Base-by-base conservation (phyloP, 2,888 invertebrate genomes). In the Lacanobia wlatinum region DNA sequence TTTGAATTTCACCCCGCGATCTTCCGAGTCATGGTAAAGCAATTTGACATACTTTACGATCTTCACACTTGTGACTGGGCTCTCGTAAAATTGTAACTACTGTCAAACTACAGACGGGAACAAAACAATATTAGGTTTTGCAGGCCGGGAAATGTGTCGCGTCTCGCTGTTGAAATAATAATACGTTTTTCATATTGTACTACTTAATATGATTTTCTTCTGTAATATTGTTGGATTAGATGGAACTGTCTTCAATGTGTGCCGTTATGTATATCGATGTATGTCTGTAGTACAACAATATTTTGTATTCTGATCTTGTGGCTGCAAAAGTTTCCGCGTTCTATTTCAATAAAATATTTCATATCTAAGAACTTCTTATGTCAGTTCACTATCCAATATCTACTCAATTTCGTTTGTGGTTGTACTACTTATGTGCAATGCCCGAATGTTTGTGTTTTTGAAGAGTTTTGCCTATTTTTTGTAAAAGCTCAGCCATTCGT, bases 1-100 rank as follows among this genome's bases (percentile, higher is more conserved):
- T 95, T 89, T 89, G 88, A 96, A 96, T 96, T 96, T 96, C 95
- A 89, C 94, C 87, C 87, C 84, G 87, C 92, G 62, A 86, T 93
- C 92, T 93, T 93, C 90, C 92, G 89, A 90, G 88, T 92, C 89
- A 90, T 90, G 87, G 86, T 87, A 84, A 88, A 86, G 86, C 87
- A 86, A 86, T 90, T 91, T 83, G 87, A 86, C 83, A 84, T 87
- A 82, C 80, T 91, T 91, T 89, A 91, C 89, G 88, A 90, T 84
- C 84, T 86, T 79, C 83, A 84, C 91, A 92, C 88, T 90, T 90
- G 89, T 88, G 89, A 89, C 90, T 89, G 88, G 85, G 87, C 83
- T 84, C 85, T 89, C 88, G 88, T 90, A 89, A 90, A 89, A 87
- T 76, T 85, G 85, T 85, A 85, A 85, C 82, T 84, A 82, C 78